phyloP scores from a whole-genome alignment of 2,888 invertebrate species.

The Drosophila bunnanda region DNA sequence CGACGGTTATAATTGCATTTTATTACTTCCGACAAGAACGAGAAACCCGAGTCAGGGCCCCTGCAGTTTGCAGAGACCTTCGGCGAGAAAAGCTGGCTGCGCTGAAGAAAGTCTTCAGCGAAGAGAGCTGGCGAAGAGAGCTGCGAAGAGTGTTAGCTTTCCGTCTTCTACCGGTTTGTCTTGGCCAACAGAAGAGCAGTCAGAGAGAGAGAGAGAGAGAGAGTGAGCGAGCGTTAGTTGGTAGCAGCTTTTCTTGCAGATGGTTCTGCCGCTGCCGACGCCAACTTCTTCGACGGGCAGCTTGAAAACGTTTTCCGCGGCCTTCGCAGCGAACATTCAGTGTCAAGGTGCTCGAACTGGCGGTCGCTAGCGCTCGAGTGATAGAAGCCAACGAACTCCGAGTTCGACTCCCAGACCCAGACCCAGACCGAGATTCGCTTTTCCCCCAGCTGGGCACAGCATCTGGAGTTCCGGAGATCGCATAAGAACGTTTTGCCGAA shows the following conservation, averaged over 20 bases:
- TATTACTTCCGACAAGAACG: conserved; percentile 70
- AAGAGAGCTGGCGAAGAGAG: conserved; percentile 60
- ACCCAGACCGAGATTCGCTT: conserved; percentile 30
- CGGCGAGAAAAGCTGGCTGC: conserved; percentile 54
- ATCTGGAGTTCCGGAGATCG: conserved; percentile 39
- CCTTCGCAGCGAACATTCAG: conserved; percentile 75
- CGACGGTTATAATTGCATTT: conserved; percentile 62
- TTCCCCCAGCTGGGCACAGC: conserved; percentile 44
- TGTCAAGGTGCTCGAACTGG: conserved; percentile 79
- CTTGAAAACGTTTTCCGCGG: conserved; percentile 78
- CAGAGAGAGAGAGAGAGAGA: not conserved
- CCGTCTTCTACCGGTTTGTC: conserved; percentile 71
- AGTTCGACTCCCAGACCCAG: conserved; percentile 43
- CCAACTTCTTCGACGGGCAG: conserved; percentile 46
- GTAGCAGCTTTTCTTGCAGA: conserved; percentile 31
- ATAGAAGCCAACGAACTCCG: conserved; percentile 75
- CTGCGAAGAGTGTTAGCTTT: conserved; percentile 67
- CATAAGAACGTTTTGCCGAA: conserved; percentile 74
- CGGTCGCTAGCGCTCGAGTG: conserved; percentile 65
- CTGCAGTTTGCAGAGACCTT: conserved; percentile 44
- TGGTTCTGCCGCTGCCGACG: conserved; percentile 32
- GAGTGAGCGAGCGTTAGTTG: conserved; percentile 59
- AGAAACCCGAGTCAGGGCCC: conserved; percentile 33
- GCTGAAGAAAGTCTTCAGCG: conserved; percentile 62
- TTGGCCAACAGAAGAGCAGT: conserved; percentile 35